Percentiles rank a stretch among this genome's conserved stretches.
phyloP scores from a whole-genome alignment of 2,888 invertebrate genomes.

The Chaitophorus viminalis region DNA sequence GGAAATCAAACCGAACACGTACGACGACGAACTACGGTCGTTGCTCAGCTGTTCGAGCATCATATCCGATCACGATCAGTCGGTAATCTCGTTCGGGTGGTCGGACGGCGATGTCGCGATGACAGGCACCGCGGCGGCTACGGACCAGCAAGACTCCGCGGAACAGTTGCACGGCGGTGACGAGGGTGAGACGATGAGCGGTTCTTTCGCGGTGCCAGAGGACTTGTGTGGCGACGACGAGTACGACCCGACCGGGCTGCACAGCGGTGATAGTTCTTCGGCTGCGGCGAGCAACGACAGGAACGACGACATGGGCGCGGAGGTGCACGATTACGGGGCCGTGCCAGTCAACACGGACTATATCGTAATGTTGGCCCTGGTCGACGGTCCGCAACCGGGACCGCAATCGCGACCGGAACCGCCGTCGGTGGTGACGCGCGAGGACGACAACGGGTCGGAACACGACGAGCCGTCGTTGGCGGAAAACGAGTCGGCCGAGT shows the following conservation, averaged over 20 bases:
- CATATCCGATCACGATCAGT: background rate
- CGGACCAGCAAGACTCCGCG: background rate
- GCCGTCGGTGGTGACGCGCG: background rate
- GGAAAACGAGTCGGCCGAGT: background rate
- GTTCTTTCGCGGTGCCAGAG: background rate
- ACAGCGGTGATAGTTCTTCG: no score
- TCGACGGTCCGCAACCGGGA: background rate
- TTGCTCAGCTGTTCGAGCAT: constrained; percentile 14
- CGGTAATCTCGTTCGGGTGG: background rate
- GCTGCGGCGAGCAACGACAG: no score
- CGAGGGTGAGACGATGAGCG: no score
- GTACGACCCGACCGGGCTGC: no score
- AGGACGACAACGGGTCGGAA: no score
- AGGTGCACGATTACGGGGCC: background rate
- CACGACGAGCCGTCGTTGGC: no score
- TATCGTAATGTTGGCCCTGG: background rate
- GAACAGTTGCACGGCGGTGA: background rate
- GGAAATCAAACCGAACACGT: no score
- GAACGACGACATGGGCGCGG: no score
- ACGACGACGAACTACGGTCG: constrained; percentile 17
- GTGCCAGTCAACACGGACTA: background rate
- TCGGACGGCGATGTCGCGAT: no score
- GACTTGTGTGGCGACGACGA: no score
- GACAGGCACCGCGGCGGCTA: no score
- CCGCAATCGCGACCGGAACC: background rate